phyloP scores from a whole-genome alignment of 2,113 vertebrate species.

The Sinosuthora webbiana region DNA sequence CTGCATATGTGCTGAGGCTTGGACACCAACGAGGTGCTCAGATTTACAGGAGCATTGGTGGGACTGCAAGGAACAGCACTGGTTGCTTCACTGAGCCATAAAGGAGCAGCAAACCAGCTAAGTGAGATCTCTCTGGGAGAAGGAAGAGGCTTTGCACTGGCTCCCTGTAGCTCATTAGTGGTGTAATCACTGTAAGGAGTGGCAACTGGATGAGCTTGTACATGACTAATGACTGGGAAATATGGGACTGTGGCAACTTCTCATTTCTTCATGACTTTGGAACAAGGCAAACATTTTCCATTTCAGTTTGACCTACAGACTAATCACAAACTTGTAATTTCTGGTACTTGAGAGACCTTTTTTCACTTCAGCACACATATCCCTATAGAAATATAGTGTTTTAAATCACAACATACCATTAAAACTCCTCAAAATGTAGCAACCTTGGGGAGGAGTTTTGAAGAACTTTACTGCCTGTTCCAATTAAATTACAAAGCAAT shows the following conservation, averaged over 20 bases:
- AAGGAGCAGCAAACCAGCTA: not conserved
- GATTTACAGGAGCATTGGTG: not conserved
- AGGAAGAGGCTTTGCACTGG: not conserved
- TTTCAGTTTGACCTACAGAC: not conserved
- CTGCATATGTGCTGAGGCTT: not conserved
- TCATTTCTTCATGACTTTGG: not conserved
- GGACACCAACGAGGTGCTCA: not conserved
- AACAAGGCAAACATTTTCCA: not conserved
- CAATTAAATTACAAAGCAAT: not conserved
- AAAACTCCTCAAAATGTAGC: not conserved
- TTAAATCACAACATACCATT: not conserved
- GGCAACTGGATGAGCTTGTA: not conserved
- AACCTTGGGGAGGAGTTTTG: not conserved
- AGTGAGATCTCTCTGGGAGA: not conserved
- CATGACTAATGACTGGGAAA: not conserved
- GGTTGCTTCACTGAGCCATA: not conserved
- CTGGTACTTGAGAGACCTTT: not conserved
- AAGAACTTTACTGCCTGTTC: not conserved
- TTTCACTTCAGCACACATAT: not conserved
- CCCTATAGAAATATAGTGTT: not conserved
- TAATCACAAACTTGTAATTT: not conserved
- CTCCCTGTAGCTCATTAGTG: not conserved
- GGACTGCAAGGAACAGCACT: rapidly evolving
- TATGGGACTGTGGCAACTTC: not conserved
- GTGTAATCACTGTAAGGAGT: not conserved